Evolutionary conservation across 2,113 vertebrate genomes (phyloP).

Genomic region (Tragelaphus buxtoni): DNA sequence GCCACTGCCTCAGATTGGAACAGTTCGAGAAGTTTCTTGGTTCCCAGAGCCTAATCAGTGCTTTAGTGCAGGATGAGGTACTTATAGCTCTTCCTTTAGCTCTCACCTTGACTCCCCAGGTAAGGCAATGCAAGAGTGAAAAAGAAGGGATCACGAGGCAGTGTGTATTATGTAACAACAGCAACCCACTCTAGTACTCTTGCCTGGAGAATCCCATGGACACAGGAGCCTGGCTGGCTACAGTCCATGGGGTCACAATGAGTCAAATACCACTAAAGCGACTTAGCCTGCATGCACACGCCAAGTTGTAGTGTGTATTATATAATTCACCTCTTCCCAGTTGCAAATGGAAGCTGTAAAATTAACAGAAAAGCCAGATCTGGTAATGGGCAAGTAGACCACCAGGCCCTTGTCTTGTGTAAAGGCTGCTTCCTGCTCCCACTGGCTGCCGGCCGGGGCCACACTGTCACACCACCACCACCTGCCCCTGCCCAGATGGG

Average conservation of each 20-base stretch:
- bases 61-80: background rate
- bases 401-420: background rate
- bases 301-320: background rate
- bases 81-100: background rate
- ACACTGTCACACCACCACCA: too few species aligned
- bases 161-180: background rate
- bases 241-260: background rate
- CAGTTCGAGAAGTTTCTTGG: background rate
- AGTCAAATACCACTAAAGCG: background rate
- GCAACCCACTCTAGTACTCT: background rate
- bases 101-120: background rate
- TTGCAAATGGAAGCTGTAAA: background rate
- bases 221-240: background rate
- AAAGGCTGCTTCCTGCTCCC: background rate
- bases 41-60: background rate
- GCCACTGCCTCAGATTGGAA: background rate
- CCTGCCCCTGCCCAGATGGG: background rate
- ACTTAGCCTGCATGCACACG: background rate
- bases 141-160: background rate
- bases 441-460: accelerated
- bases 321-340: background rate
- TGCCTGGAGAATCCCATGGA: background rate
- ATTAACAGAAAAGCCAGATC: background rate
- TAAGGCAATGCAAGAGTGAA: background rate
- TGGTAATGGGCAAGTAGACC: background rate